Base-by-base conservation (phyloP, 2,888 invertebrate species). In the Drosophila borborema region DNA sequence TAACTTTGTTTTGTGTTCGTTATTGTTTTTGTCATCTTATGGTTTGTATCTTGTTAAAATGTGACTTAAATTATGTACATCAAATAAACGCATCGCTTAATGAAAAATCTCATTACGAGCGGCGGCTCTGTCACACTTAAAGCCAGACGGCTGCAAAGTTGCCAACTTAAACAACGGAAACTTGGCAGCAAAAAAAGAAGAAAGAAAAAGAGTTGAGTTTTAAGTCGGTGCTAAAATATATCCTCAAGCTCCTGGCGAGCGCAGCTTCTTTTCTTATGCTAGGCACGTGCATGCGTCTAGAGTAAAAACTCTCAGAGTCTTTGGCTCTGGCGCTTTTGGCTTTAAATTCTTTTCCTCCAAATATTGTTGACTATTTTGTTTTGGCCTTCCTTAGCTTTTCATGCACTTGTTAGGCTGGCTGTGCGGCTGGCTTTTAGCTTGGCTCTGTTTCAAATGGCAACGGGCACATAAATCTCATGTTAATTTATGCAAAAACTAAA, bases 401-500 rank as follows among this genome's bases (percentile, higher is more conserved):
- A 77, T 77, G 75, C 85, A 87, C 83, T 84, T 84, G 83, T 83
- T 83, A 81, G 79, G 67, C 71, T 40, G 41, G 40, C 28, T 40
- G 41, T 23, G 53, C 51, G 48, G 53, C 54, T 43, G 61, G 51
- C 70, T 60, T 63, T 58, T 65, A 28, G 64, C 77, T 81, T 89
- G 83, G 77, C 89, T 89, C 82, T 66, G 80, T 89, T 81, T 85
- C 80, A 87, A 85, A 80, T 85, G 76, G 72, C 60, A 60, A 80
- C 75, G 55, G 69, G 68, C 78, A 49, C 83, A 88, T 90, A 86
- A 90, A 90, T 90, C 86, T 84, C 74, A 82, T 82, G 80, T 89
- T 90, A 87, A 87, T 90, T 87, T 90, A 90, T 87, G 87, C 81
- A 78, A 87, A 87, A 79, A 75, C 88, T 87, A 88, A 81, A 90